These are phyloP conservation scores for Amphipoea oculea DNA, from an alignment of 2,888 invertebrate genomes.

Conservation along the genomic window DNA sequence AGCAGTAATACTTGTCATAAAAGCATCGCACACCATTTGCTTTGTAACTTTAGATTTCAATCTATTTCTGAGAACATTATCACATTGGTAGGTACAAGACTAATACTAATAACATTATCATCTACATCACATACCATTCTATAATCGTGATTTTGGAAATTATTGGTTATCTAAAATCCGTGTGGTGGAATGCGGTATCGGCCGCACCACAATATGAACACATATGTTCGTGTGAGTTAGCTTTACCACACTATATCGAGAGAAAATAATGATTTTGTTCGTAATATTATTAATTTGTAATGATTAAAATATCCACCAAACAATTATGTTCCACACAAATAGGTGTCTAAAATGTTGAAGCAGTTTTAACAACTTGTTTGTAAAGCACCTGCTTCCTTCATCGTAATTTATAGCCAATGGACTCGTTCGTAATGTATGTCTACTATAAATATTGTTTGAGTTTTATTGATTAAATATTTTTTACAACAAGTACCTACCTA, in stretches of 20 bases:
- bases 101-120: constrained; percentile 8
- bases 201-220: not conserved
- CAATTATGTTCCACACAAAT: constrained; percentile 52
- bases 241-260: constrained; percentile 1
- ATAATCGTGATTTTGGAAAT: not conserved
- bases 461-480: constrained; percentile 55
- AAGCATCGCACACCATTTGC: constrained; percentile 10
- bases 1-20: constrained; percentile 12
- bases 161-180: constrained; percentile 8
- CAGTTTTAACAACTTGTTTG: constrained; percentile 56
- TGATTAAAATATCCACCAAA: constrained; percentile 59
- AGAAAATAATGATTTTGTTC: constrained; percentile 41
- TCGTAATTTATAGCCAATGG: constrained; percentile 53
- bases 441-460: constrained; percentile 56
- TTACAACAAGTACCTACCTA: constrained; percentile 40
- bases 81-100: not conserved
- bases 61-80: constrained; percentile 38
- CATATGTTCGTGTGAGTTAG: constrained; percentile 22
- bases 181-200: constrained; percentile 28
- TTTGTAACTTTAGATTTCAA: constrained; percentile 9
- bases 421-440: constrained; percentile 58
- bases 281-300: constrained; percentile 52
- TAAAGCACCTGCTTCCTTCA: constrained; percentile 63
- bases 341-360: constrained; percentile 54
- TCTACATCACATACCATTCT: not conserved